phyloP scores from a whole-genome alignment of 2,888 invertebrate species.

The Pharmacophagus antenor region DNA sequence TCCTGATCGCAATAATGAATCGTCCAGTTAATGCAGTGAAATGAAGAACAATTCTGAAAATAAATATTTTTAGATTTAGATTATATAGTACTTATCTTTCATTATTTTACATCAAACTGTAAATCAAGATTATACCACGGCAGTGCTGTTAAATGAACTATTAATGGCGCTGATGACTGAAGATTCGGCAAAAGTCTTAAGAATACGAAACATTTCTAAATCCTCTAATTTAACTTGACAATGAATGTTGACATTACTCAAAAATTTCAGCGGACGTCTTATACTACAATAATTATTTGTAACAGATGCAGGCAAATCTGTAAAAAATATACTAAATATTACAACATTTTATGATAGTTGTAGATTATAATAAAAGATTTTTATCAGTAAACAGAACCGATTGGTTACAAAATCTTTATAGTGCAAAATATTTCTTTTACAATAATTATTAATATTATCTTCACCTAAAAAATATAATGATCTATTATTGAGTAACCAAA shows the following conservation, averaged over 20 bases:
- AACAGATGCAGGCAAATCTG: slow-evolving; percentile 58
- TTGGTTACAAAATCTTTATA: neutral
- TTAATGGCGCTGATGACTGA: slow-evolving; percentile 56
- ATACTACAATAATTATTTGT: slow-evolving; percentile 61
- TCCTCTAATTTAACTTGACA: slow-evolving; percentile 62
- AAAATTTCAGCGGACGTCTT: slow-evolving; percentile 54
- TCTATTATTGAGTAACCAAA: slow-evolving; percentile 60
- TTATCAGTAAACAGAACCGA: too few relatives aligned
- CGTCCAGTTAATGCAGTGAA: slow-evolving; percentile 66
- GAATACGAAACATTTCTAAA: slow-evolving; percentile 62
- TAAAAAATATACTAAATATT: slow-evolving; percentile 35
- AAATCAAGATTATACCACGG: slow-evolving; percentile 46
- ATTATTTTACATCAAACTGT: neutral
- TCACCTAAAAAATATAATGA: slow-evolving; percentile 56
- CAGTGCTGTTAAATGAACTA: slow-evolving; percentile 48
- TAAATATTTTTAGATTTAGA: slow-evolving; percentile 12
- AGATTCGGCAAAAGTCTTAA: slow-evolving; percentile 49
- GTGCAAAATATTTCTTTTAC: neutral
- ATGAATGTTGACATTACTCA: slow-evolving; percentile 51
- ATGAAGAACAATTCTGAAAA: slow-evolving; percentile 65
- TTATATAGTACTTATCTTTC: neutral
- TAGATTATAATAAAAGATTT: too few relatives aligned
- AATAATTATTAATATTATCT: slow-evolving; percentile 26
- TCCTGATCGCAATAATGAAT: slow-evolving; percentile 50
- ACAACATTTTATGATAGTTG: neutral